Percentiles rank a stretch among this genome's conserved stretches.
These are phyloP conservation scores for Artibeus lituratus DNA, from an alignment of 2,797 vertebrate genomes.

Conservation along the genomic window DNA sequence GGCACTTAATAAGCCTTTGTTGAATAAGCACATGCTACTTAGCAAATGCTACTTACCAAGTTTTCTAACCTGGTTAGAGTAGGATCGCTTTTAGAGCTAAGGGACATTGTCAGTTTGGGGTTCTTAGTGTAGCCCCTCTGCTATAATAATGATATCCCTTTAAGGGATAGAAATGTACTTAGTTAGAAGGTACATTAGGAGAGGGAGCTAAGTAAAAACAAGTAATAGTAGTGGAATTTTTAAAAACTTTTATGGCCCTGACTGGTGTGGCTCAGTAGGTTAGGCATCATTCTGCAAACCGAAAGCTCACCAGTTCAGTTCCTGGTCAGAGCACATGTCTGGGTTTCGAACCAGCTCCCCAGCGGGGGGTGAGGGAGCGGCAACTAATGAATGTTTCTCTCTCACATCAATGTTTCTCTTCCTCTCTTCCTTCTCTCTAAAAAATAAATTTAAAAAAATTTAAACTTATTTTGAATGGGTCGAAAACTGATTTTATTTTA, in stretches of 20 bases:
- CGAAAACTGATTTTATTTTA: slow-evolving; percentile 21
- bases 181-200: not conserved
- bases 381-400: too few species aligned
- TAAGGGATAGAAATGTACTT: not conserved
- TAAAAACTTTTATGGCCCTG: not conserved
- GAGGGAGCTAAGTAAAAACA: not conserved
- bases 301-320: too few species aligned
- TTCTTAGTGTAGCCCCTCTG: not conserved
- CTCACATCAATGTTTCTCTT: too few species aligned
- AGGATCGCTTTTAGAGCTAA: not conserved
- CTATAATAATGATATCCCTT: not conserved
- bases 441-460: too few species aligned
- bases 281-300: too few species aligned
- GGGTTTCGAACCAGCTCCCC: not conserved
- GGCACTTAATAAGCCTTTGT: not conserved
- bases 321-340: not conserved
- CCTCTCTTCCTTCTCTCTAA: too few species aligned
- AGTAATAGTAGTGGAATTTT: not conserved
- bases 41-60: too few species aligned
- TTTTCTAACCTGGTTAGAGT: not conserved
- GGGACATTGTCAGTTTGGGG: not conserved
- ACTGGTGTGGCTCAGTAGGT: not conserved
- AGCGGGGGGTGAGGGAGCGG: too few species aligned
- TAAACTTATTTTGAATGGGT: not conserved
- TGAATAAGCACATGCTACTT: not conserved